Conservation (phyloP, 30 jellyfish, hydroid and myxozoan genomes). For the Chrysaora quinquecirrha region DNA sequence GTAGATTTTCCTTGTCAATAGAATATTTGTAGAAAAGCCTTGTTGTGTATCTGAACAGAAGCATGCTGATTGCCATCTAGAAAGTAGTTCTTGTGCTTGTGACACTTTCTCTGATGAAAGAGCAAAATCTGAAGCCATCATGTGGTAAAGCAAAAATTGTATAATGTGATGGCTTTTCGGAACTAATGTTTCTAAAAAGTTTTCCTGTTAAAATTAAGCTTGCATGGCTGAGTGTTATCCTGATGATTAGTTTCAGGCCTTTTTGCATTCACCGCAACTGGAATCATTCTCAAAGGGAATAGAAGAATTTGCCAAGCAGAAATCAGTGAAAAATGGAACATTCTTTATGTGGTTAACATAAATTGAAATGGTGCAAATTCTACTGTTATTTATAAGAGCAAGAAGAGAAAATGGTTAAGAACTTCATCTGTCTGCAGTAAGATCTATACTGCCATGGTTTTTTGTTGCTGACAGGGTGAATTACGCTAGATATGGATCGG, state of each 20-base stretch:
- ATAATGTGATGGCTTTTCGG: no score
- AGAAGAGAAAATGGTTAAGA: constrained; percentile 65
- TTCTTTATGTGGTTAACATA: constrained; percentile 38
- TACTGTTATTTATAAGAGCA: constrained; percentile 50
- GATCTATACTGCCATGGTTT: constrained; percentile 81
- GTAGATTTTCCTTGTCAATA: no score
- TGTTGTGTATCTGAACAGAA: no score
- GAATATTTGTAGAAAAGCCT: no score
- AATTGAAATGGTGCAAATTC: constrained; percentile 62
- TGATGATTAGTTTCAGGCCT: neutral
- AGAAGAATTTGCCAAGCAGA: neutral
- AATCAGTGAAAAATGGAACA: constrained; percentile 7
- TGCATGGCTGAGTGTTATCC: constrained; percentile 11
- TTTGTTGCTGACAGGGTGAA: constrained; percentile 69
- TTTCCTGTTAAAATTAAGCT: neutral
- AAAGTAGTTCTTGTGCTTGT: no score
- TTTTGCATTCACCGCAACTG: neutral
- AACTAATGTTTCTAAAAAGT: neutral
- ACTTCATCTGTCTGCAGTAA: constrained; percentile 59
- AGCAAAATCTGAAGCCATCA: no score
- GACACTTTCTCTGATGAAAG: no score
- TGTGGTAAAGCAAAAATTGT: no score
- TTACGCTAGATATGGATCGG: constrained; percentile 72
- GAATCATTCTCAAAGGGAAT: neutral
- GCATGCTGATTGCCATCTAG: no score